Evolutionary conservation across 2,888 invertebrate genomes (phyloP).

Genomic region (Latheticus oryzae): DNA sequence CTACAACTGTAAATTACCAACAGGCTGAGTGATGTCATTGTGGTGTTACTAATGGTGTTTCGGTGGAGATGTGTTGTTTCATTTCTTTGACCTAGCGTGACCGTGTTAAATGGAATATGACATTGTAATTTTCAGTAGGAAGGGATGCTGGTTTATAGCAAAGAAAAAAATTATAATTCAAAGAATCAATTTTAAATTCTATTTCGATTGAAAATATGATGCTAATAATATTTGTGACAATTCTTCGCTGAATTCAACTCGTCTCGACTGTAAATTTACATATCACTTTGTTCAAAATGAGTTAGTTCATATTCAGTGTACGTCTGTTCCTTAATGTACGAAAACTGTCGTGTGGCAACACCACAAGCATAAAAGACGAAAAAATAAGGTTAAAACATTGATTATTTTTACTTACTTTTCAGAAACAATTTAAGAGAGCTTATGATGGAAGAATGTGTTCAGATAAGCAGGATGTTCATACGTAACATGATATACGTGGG

Average conservation of each 20-base stretch:
- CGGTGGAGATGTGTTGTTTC: conserved; percentile 43
- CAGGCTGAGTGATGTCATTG: conserved; percentile 39
- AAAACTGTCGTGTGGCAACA: conserved; percentile 32
- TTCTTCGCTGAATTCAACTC: neutral
- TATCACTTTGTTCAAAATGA: conserved; percentile 23
- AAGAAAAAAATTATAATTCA: too few species aligned
- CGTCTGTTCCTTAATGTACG: conserved; percentile 31
- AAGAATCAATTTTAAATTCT: too few species aligned
- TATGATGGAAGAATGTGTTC: too few species aligned
- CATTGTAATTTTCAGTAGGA: conserved; percentile 1
- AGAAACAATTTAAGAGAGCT: neutral
- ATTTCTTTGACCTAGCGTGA: conserved; percentile 42
- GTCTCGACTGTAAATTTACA: conserved; percentile 29
- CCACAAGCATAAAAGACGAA: conserved; percentile 12
- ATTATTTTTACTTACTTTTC: conserved; percentile 23
- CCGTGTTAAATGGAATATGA: conserved; percentile 24
- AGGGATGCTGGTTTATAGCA: too few species aligned
- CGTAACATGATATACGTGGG: too few species aligned
- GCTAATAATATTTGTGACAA: neutral
- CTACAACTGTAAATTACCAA: conserved; percentile 37
- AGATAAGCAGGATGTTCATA: too few species aligned
- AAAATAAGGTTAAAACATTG: conserved; percentile 20
- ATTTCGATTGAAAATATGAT: neutral
- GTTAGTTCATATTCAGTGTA: conserved; percentile 24
- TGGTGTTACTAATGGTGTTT: conserved; percentile 40